These are phyloP conservation scores for Thalassophryne amazonica DNA, from an alignment of 2,797 vertebrate species.

Conservation along the genomic window DNA sequence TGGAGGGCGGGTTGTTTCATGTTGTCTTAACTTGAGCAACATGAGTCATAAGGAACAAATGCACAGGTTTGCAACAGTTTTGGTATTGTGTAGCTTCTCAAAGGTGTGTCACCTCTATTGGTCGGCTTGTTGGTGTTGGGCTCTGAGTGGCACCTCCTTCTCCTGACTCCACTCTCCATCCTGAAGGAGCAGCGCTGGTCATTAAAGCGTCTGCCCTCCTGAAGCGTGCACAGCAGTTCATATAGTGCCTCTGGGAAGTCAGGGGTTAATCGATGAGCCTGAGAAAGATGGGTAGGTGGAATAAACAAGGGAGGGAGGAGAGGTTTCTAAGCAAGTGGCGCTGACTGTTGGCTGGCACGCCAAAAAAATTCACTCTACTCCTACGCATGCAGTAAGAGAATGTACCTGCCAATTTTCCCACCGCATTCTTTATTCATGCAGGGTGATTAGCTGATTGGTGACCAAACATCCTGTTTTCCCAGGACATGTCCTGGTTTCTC, in stretches of 20 bases:
- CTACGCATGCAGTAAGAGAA: slow-evolving; percentile 30
- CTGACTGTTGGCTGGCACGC: slow-evolving; percentile 43
- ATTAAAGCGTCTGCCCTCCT: slow-evolving; percentile 80
- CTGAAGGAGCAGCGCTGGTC: slow-evolving; percentile 84
- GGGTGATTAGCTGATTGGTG: not conserved
- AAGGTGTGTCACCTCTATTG: slow-evolving; percentile 60
- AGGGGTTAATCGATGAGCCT: slow-evolving; percentile 69
- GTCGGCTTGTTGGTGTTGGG: slow-evolving; percentile 68
- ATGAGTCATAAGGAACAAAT: slow-evolving; percentile 35
- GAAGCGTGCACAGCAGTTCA: slow-evolving; percentile 77
- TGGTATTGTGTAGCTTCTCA: not conserved
- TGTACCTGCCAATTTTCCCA: slow-evolving; percentile 25
- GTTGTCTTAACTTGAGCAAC: slow-evolving; percentile 2
- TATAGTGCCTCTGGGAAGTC: slow-evolving; percentile 80
- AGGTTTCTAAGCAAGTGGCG: slow-evolving; percentile 34
- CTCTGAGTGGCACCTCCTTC: slow-evolving; percentile 81
- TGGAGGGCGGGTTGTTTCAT: not conserved
- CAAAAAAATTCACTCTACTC: slow-evolving; percentile 25
- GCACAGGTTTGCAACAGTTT: not conserved
- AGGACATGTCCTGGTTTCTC: not conserved
- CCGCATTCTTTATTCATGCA: not conserved
- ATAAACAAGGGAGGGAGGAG: slow-evolving; percentile 5
- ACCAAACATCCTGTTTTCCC: not conserved
- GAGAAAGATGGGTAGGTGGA: slow-evolving; percentile 25
- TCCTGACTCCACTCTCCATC: slow-evolving; percentile 44